Conservation (phyloP, 2,113 vertebrate genomes). For the Pristiophorus japonicus region DNA sequence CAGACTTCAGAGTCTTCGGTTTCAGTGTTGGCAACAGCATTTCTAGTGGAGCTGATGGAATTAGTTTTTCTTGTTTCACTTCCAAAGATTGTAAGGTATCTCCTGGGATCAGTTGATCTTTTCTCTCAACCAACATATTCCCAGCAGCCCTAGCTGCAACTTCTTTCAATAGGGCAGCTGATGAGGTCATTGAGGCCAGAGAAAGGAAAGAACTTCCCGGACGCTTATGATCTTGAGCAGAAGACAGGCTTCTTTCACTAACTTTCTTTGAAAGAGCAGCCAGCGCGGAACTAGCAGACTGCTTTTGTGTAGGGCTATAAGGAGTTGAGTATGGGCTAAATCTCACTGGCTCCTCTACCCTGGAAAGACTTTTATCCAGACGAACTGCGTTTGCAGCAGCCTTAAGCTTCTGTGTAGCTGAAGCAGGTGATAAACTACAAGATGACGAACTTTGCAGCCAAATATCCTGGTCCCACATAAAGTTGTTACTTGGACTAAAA, state of each 20-base stretch:
- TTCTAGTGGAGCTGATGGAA: constrained; percentile 78
- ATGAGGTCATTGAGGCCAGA: constrained; percentile 94
- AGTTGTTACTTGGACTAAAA: constrained; percentile 61
- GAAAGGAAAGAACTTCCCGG: constrained; percentile 89
- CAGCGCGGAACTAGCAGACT: constrained; percentile 94
- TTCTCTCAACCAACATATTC: constrained; percentile 86
- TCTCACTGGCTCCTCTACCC: constrained; percentile 77
- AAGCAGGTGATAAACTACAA: constrained; percentile 87
- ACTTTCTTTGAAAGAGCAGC: constrained; percentile 98
- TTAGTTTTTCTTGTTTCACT: constrained; percentile 80
- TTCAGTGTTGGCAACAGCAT: constrained; percentile 83
- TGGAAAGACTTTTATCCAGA: constrained; percentile 83
- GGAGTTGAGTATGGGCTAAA: constrained; percentile 92
- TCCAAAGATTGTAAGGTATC: constrained; percentile 81
- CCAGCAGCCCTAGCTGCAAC: constrained; percentile 93
- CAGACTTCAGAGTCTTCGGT: constrained; percentile 75
- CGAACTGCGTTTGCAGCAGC: constrained; percentile 92
- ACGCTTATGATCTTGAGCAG: constrained; percentile 72
- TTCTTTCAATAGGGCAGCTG: constrained; percentile 93
- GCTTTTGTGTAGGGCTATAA: constrained; percentile 70
- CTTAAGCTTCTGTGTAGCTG: constrained; percentile 95
- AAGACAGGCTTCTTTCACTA: constrained; percentile 82
- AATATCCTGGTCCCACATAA: constrained; percentile 91
- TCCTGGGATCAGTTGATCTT: constrained; percentile 72
- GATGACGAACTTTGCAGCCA: constrained; percentile 76